Percentiles rank a stretch among this genome's conserved stretches.
phyloP scores from a whole-genome alignment of 1,140 invertebrate genomes.

The Penaeus chinensis region DNA sequence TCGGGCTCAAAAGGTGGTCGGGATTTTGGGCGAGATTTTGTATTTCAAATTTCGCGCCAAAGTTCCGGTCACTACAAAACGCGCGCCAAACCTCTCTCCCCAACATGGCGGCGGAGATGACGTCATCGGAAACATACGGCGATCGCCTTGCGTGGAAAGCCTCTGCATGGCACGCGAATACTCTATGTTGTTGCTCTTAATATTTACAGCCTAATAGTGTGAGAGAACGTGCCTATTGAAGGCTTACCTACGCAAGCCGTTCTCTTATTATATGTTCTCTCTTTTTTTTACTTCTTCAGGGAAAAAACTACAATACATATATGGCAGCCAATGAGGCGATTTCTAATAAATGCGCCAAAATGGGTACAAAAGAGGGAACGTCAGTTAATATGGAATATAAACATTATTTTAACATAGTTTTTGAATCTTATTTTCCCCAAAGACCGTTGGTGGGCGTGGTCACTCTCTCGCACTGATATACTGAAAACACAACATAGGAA shows the following conservation, averaged over 20 bases:
- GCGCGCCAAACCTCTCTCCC: slow-evolving; percentile 31
- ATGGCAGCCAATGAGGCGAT: slow-evolving; percentile 19
- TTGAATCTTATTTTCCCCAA: too few relatives aligned
- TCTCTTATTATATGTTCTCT: too few relatives aligned
- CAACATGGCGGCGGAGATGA: slow-evolving; percentile 22
- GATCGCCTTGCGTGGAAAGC: slow-evolving; percentile 1
- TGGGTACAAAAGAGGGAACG: background rate
- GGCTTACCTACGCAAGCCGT: too few relatives aligned
- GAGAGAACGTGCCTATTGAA: background rate
- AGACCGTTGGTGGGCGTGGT: too few relatives aligned
- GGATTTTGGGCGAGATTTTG: slow-evolving; percentile 24
- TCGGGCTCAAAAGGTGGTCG: slow-evolving; percentile 54
- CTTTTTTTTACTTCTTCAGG: background rate
- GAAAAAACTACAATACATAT: slow-evolving; percentile 17
- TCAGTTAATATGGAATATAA: background rate
- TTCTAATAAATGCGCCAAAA: slow-evolving; percentile 12
- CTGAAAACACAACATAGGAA: too few relatives aligned
- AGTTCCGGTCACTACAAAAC: slow-evolving; percentile 49
- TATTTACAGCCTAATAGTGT: slow-evolving; percentile 7
- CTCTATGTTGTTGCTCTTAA: background rate
- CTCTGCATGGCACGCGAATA: too few relatives aligned
- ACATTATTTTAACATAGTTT: too few relatives aligned
- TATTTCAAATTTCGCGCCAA: slow-evolving; percentile 8
- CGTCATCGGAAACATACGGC: slow-evolving; percentile 29
- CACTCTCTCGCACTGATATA: too few relatives aligned